phyloP scores from a whole-genome alignment of 2,113 vertebrate species.

The Callionymus lyra region DNA sequence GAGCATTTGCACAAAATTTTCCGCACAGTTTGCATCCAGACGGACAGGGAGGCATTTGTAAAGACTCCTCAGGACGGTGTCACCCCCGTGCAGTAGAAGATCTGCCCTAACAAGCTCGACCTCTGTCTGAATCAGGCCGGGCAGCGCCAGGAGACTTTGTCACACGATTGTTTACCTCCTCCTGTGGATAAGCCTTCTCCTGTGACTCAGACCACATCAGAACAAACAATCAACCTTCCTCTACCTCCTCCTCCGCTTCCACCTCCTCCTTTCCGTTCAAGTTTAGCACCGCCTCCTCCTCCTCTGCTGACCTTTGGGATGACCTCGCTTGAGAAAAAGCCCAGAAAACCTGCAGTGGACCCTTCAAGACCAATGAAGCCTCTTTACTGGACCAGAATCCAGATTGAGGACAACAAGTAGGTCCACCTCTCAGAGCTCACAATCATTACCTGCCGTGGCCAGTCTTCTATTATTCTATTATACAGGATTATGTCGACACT shows the following conservation, averaged over 20 bases:
- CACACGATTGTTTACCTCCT: no score
- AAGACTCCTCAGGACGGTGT: constrained; percentile 63
- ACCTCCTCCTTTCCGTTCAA: constrained; percentile 24
- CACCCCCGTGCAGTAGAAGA: constrained; percentile 48
- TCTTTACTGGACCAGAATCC: constrained; percentile 94
- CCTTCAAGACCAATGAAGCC: constrained; percentile 89
- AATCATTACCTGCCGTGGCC: neutral
- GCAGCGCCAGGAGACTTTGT: constrained; percentile 42
- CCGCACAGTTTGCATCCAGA: constrained; percentile 82
- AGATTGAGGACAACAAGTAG: constrained; percentile 82
- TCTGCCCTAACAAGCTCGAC: constrained; percentile 76
- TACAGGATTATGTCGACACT: no score
- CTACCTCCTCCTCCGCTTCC: constrained; percentile 31
- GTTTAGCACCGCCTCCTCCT: constrained; percentile 41
- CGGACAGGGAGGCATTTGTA: constrained; percentile 83
- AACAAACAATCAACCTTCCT: constrained; percentile 8
- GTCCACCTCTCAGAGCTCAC: neutral
- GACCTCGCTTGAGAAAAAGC: constrained; percentile 53
- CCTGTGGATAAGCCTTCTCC: constrained; percentile 23
- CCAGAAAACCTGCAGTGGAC: constrained; percentile 79
- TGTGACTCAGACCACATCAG: constrained; percentile 8
- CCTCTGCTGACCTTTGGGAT: constrained; percentile 8
- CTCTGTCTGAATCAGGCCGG: constrained; percentile 64
- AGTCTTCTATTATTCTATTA: no score
- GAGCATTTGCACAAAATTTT: constrained; percentile 65